Conservation (phyloP, 92 coral and sea anemone species). For the Isaurus tuberculatus region DNA sequence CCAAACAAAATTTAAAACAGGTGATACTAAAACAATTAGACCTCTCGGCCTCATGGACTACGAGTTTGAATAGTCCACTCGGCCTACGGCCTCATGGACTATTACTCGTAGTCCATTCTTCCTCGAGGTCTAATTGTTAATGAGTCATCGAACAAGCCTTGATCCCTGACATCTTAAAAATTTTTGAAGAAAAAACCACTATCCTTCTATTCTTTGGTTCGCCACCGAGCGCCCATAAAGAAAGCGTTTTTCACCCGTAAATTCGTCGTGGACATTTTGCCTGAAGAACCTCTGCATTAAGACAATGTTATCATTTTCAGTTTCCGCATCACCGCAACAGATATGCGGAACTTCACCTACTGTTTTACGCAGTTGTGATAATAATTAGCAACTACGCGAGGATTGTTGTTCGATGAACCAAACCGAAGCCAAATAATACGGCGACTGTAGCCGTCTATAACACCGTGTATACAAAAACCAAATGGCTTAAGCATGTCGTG, state of each 20-base stretch:
- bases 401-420: constrained; percentile 65
- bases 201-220: constrained; percentile 61
- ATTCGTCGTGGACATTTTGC: constrained; percentile 66
- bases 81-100: too few relatives aligned
- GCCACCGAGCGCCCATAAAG: constrained; percentile 58
- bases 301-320: constrained; percentile 67
- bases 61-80: too few relatives aligned
- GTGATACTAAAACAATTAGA: too few relatives aligned
- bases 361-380: constrained; percentile 59
- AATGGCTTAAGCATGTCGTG: constrained; percentile 59
- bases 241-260: constrained; percentile 59
- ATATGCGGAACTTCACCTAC: constrained; percentile 63
- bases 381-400: constrained; percentile 65
- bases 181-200: constrained; percentile 57
- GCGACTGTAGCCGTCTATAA: constrained; percentile 62
- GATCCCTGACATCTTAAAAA: constrained; percentile 45
- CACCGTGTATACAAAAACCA: constrained; percentile 54
- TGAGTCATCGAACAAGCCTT: constrained; percentile 61
- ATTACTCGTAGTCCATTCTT: too few relatives aligned
- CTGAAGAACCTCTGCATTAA: constrained; percentile 76
- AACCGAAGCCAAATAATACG: constrained; percentile 71
- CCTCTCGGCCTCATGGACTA: too few relatives aligned
- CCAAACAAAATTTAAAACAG: too few relatives aligned
- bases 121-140: too few relatives aligned
- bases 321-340: constrained; percentile 66